phyloP scores from a whole-genome alignment of 2,888 invertebrate genomes.

The Agrilus cyanescens region DNA sequence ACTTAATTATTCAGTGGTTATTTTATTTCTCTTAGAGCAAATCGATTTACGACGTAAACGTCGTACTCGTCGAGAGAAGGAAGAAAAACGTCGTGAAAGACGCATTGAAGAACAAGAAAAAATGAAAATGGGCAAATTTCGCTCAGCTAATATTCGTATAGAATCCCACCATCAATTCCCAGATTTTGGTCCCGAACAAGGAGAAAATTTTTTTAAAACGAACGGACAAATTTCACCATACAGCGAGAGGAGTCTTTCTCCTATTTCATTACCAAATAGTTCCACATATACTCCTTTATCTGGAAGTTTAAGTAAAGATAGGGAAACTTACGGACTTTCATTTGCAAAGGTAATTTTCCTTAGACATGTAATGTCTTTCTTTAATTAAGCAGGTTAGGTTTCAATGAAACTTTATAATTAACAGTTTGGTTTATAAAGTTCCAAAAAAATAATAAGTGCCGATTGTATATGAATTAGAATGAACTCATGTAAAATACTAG shows the following conservation, averaged over 20 bases:
- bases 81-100: slow-evolving; percentile 69
- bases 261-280: slow-evolving; percentile 14
- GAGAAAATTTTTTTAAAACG: slow-evolving; percentile 7
- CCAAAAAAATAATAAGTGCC: too few relatives aligned
- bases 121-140: slow-evolving; percentile 55
- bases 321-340: slow-evolving; percentile 35
- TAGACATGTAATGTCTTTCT: not conserved
- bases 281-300: slow-evolving; percentile 11
- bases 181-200: slow-evolving; percentile 24
- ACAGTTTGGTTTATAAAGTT: too few relatives aligned
- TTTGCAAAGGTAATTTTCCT: slow-evolving; percentile 43
- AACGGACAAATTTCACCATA: slow-evolving; percentile 14
- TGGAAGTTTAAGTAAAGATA: slow-evolving; percentile 22
- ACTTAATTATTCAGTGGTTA: slow-evolving; percentile 2
- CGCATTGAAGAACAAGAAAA: slow-evolving; percentile 63
- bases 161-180: slow-evolving; percentile 51
- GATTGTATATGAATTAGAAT: too few relatives aligned
- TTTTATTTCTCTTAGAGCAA: slow-evolving; percentile 46
- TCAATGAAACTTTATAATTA: not conserved
- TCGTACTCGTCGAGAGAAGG: slow-evolving; percentile 59
- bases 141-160: slow-evolving; percentile 48
- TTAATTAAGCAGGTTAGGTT: not conserved
- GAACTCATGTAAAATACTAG: too few relatives aligned
- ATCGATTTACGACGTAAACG: slow-evolving; percentile 55
- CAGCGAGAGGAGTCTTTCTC: slow-evolving; percentile 25